Evolutionary conservation across 2,888 invertebrate species (phyloP).

Genomic region (Chymomyza amoena): DNA sequence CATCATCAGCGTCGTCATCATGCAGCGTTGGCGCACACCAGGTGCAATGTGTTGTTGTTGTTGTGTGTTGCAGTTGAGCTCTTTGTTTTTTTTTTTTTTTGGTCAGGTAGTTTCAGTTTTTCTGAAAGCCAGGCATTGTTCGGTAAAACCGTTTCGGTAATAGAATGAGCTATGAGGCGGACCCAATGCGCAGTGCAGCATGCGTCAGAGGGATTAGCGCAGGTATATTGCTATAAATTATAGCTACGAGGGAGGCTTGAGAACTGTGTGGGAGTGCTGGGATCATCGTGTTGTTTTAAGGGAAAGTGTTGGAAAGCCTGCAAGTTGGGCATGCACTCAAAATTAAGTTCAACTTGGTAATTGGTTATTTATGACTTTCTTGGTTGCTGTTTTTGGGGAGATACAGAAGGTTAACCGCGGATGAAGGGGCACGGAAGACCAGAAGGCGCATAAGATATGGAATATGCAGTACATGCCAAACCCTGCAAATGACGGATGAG

Average conservation of each 20-base stretch:
- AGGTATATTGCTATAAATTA: constrained; percentile 14
- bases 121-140: constrained; percentile 65
- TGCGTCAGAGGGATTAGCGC: constrained; percentile 69
- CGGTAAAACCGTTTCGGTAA: constrained; percentile 15
- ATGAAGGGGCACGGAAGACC: too few species aligned
- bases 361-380: too few species aligned
- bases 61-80: constrained; percentile 36
- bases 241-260: not conserved
- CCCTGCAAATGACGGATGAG: too few species aligned
- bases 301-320: not conserved
- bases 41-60: constrained; percentile 58
- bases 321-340: not conserved
- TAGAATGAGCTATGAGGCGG: constrained; percentile 41
- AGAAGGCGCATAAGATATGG: too few species aligned
- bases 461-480: too few species aligned
- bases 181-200: constrained; percentile 28
- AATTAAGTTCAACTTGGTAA: too few species aligned
- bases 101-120: constrained; percentile 55
- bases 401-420: too few species aligned
- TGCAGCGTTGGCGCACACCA: constrained; percentile 42
- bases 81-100: constrained; percentile 35
- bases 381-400: not conserved
- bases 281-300: not conserved
- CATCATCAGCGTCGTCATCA: not conserved
- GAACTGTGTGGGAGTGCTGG: not conserved